Conservation (phyloP, 2,888 invertebrate genomes). For the Coleophora flavipennella region DNA sequence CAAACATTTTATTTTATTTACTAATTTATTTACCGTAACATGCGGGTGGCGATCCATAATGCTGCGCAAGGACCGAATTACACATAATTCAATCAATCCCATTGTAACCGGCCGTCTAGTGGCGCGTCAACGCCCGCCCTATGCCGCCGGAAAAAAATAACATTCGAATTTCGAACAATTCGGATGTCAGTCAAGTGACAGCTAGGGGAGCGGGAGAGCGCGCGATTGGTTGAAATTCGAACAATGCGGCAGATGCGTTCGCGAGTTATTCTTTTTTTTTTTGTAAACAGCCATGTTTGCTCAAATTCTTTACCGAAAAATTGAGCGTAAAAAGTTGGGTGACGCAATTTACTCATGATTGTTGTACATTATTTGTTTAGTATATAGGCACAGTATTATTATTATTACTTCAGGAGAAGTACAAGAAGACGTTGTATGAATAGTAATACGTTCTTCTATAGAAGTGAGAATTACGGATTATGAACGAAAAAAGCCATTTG, state of each 20-base stretch:
- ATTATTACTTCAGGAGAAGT: no score
- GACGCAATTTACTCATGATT: slow-evolving; percentile 13
- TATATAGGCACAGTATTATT: no score
- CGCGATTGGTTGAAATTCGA: slow-evolving; percentile 60
- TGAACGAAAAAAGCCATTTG: no score
- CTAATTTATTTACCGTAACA: slow-evolving; percentile 42
- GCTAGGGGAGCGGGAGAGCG: slow-evolving; percentile 62
- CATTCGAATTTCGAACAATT: slow-evolving; percentile 55
- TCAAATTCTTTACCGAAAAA: slow-evolving; percentile 51
- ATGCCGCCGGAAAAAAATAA: slow-evolving; percentile 43
- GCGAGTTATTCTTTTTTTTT: slow-evolving; percentile 26
- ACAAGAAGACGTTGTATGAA: no score
- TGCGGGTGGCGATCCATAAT: slow-evolving; percentile 66
- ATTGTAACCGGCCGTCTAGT: slow-evolving; percentile 63
- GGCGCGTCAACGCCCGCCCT: slow-evolving; percentile 67
- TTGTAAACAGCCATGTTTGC: slow-evolving; percentile 61
- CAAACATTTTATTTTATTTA: slow-evolving; percentile 12
- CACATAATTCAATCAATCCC: slow-evolving; percentile 67
- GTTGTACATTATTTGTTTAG: slow-evolving; percentile 1
- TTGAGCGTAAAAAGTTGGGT: slow-evolving; percentile 24
- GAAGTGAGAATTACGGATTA: no score
- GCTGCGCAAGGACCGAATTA: slow-evolving; percentile 47
- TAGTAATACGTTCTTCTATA: no score
- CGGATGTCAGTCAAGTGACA: slow-evolving; percentile 56
- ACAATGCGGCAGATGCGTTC: slow-evolving; percentile 68